Conservation (phyloP, 2,113 vertebrate genomes). For the Colistium nudipinnis region DNA sequence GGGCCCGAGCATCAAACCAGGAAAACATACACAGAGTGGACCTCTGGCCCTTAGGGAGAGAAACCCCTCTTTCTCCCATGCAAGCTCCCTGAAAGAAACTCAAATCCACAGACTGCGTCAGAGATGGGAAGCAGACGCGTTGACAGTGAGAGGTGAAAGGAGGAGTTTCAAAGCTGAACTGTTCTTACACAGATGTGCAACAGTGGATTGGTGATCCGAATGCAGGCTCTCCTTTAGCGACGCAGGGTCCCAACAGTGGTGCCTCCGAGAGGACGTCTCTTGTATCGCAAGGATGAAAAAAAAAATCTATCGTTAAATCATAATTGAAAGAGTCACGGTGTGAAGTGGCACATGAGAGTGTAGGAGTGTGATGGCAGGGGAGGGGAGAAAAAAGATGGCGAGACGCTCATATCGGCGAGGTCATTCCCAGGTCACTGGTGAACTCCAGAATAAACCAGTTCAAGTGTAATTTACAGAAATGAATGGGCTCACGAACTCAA, state of each 20-base stretch:
- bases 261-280: background rate
- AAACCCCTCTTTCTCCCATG: conserved; percentile 31
- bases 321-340: background rate
- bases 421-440: background rate
- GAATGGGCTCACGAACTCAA: background rate
- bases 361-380: background rate
- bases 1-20: background rate
- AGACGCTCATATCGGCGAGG: background rate
- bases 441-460: conserved; percentile 5
- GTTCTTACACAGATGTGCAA: background rate
- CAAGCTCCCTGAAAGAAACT: conserved; percentile 41
- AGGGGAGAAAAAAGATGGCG: background rate
- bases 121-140: conserved; percentile 26
- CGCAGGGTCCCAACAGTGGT: background rate
- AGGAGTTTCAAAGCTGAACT: conserved; percentile 21
- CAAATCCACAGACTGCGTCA: conserved; percentile 46
- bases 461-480: conserved; percentile 1
- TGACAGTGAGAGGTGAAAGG: conserved; percentile 27
- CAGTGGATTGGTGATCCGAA: conserved; percentile 1
- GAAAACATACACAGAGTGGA: background rate
- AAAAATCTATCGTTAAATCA: conserved; percentile 25
- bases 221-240: background rate
- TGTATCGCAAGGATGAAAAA: conserved; percentile 8
- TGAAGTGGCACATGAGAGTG: background rate
- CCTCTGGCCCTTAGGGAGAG: conserved; percentile 25